Percentiles rank a stretch among this genome's conserved stretches.
These are phyloP conservation scores for Sialia sialis DNA, from an alignment of 2,113 vertebrate species.

Conservation along the genomic window DNA sequence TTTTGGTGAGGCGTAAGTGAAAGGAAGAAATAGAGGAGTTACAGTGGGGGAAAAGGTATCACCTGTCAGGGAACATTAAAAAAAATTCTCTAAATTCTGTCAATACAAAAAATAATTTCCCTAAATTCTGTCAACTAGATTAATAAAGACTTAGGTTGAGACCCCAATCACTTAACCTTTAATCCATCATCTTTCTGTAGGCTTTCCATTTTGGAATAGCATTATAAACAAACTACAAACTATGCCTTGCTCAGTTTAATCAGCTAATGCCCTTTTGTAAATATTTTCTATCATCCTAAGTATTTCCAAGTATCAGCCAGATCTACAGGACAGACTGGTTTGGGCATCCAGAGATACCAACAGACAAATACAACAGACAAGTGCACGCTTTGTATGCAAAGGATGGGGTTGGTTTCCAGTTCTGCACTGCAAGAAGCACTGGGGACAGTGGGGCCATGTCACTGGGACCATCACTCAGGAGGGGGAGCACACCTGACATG, in stretches of 20 bases:
- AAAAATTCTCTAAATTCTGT: not conserved
- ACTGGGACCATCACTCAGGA: not conserved
- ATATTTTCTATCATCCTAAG: not conserved
- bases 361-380: not conserved
- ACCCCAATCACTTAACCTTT: constrained; percentile 42
- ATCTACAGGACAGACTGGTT: not conserved
- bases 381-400: fast-evolving
- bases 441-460: not conserved
- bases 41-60: not conserved
- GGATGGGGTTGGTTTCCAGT: not conserved
- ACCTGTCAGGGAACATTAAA: not conserved
- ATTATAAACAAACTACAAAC: not conserved
- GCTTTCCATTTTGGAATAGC: not conserved
- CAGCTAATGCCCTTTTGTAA: not conserved
- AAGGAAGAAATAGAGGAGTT: not conserved
- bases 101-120: not conserved
- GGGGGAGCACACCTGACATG: not conserved
- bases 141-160: not conserved
- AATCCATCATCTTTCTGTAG: constrained; percentile 8
- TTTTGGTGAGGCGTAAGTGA: not conserved
- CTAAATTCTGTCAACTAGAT: not conserved
- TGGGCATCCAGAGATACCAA: not conserved
- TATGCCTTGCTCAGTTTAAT: not conserved
- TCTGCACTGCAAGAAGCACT: not conserved
- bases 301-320: not conserved